Evolutionary conservation across 2,113 vertebrate genomes (phyloP).

Genomic region (Brachypteracias leptosomus): DNA sequence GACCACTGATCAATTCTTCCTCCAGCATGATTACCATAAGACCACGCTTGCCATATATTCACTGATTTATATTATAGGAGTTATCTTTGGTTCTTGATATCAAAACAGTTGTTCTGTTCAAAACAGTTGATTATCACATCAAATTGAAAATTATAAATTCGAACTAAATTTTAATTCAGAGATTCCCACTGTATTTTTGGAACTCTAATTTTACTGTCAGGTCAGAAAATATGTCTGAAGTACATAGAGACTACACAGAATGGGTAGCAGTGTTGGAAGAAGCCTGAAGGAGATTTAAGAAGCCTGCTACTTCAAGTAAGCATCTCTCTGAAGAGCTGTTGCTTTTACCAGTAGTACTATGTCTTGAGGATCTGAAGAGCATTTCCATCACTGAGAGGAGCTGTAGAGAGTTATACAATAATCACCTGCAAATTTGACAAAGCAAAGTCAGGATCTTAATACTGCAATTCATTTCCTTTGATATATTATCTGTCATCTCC

Average conservation of each 20-base stretch:
- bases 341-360: slow-evolving; percentile 12
- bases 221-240: neutral
- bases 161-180: neutral
- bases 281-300: neutral
- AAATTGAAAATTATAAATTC: neutral
- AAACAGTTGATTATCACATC: neutral
- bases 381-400: slow-evolving; percentile 44
- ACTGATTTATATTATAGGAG: neutral
- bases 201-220: neutral
- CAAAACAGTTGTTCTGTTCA: neutral
- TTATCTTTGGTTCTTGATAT: neutral
- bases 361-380: slow-evolving; percentile 42
- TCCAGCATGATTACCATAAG: neutral
- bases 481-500: slow-evolving; percentile 54
- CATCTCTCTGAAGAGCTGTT: slow-evolving; percentile 6
- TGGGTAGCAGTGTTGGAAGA: neutral
- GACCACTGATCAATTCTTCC: neutral
- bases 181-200: neutral
- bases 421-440: slow-evolving; percentile 62
- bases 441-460: slow-evolving; percentile 48
- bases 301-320: neutral
- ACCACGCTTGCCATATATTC: neutral
- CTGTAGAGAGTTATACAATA: slow-evolving; percentile 37
- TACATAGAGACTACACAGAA: neutral
- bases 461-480: slow-evolving; percentile 57